Evolutionary conservation across 2,797 vertebrate genomes (phyloP), one percentile per base, ranked within the genome.

Genomic region (Halcyon badia): DNA sequence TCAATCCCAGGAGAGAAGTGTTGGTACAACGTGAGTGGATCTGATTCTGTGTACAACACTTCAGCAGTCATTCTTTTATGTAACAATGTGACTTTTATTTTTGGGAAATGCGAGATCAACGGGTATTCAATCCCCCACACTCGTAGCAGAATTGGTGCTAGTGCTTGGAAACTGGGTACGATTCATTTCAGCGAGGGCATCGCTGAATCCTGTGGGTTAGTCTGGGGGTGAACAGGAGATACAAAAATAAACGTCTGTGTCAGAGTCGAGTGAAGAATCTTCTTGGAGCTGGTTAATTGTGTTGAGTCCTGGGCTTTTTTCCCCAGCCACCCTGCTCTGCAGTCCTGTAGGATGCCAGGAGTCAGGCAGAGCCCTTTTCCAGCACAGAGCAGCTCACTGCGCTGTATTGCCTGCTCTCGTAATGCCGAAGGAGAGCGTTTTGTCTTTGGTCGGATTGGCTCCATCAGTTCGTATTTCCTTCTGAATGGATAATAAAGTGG

Each of bases 401-500:
- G 5, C 96, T 83, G 68, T 44, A 4, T 72, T 76, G 94, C 88
- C 91, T 95, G 92, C 96, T 83, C 78, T 72, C 25, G 0, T 72
- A 66, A 83, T 76, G 79, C 91, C 20, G 26, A 39, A 73, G 73
- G 79, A 95, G 87, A 57, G 84, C 31, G 4, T 91, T 94, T 91
- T 93, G 94, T 94, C 93, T 95, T 89, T 71, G 89, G 86, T 95
- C 96, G 77, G 95, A 91, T 85, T 94, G 92, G 83, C 76, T 92
- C 91, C 42, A 73, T 95, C 90, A 49, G 76, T 90, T 95, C 18
- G 31, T 82, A 73, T 95, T 96, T 95, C 86, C 92, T 93, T 82
- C 96, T 95, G 96, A 95, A 96, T 93, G 94, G 97, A 90, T 96
- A 95, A 96, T 92, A 93, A 94, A 91, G 88, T 87, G 79, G 90